A percentile compares a stretch with the other conserved stretches of the same genome.
Evolutionary conservation across 2,888 invertebrate genomes (phyloP).

Genomic region (Deroplatys truncata): DNA sequence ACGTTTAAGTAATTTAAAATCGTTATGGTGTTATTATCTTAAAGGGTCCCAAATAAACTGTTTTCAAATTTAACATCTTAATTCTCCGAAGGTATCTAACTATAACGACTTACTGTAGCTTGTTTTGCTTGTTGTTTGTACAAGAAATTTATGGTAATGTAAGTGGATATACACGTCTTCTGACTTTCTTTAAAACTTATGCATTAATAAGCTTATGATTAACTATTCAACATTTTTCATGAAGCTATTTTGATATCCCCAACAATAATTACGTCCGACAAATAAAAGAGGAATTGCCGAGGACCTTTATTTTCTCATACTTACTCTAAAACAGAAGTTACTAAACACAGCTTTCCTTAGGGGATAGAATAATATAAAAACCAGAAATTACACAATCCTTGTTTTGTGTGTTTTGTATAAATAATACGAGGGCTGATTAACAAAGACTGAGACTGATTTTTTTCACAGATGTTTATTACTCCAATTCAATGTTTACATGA

Average conservation of each 20-base stretch:
- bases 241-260: not conserved
- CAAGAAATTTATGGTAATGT: not conserved
- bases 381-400: no score
- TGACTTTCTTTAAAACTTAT: not conserved
- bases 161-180: not conserved
- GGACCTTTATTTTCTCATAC: no score
- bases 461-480: no score
- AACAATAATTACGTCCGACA: not conserved
- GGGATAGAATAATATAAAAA: no score
- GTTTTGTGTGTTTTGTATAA: no score
- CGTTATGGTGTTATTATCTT: not conserved
- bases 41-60: not conserved
- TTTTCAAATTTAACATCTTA: not conserved
- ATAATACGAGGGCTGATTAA: no score
- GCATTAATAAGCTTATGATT: not conserved
- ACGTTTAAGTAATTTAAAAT: not conserved
- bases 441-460: no score
- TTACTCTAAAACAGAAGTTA: no score
- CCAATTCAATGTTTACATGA: no score
- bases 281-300: not conserved
- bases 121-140: not conserved
- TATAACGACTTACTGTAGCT: not conserved
- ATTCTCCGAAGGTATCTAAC: not conserved
- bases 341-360: no score
- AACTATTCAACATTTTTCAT: not conserved